Base-by-base conservation (phyloP, 2,113 vertebrate species). In the Sorex araneus region DNA sequence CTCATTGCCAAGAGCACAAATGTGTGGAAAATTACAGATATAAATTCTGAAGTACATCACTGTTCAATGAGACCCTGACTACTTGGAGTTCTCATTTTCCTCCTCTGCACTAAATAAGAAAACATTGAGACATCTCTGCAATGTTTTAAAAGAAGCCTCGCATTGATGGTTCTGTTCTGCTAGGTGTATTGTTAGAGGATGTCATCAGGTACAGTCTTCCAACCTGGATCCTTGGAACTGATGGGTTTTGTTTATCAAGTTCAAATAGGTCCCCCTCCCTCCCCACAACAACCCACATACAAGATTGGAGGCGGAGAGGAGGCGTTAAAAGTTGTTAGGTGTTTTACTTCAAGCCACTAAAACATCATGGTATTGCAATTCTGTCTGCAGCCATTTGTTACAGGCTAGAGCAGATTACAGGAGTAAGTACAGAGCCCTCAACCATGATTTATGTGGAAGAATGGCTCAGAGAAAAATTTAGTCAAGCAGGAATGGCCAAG, bases 21-120 rank as follows among this genome's bases (percentile, higher is more conserved):
- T 64, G 77, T 83, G 87, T 95, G 71, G 91, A 79, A 95, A 93
- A 96, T 95, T 91, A 85, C 60, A 93, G 92, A 85, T n/a, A 94
- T 87, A 92, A 95, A 96, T 96, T 93, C 87, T 88, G 84, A 94
- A 93, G 66, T 40, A 21, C 30, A 47, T 75, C 3, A 0, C 28
- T 88, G 76, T 75, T 94, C 85, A 76, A 0, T 34, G 76, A 96
- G 89, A 93, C 28, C 76, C 93, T 73, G 27, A 74, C 69, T 82
- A 70, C 80, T 67, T 78, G 28, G 34, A 66, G 21, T 83, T 96
- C 93, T 94, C 83, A 60, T 92, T 95, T 92, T 73, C 79, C 19
- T 73, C 79, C 76, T 96, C 79, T 47, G 73, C 90, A 81, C 88
- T 93, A 94, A 96, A 79, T 95, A 95, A 90, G 92, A 80, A 90